Evolutionary conservation across 2,113 vertebrate species (phyloP), one percentile per base, ranked within the genome.

Genomic region (Pseudois nayaur): DNA sequence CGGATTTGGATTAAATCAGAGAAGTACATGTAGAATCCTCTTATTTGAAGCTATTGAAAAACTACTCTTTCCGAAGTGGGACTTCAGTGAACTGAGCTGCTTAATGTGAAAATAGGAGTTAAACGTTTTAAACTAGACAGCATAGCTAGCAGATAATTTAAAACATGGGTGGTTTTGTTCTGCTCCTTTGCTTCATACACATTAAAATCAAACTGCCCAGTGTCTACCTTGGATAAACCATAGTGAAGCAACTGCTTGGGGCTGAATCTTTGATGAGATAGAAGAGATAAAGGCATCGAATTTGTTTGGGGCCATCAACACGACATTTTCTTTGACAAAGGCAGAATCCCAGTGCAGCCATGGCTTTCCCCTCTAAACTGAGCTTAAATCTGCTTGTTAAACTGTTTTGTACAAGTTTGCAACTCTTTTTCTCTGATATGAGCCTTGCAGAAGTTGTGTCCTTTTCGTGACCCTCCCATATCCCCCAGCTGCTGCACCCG

Each of bases 381-480:
- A 88, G 36, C 40, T 64, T 29, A 36, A 5, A 74, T 94, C 74
- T 31, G 48, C 90, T 93, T 67, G 92, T 96, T 96, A 95, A 84
- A 78, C 62, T 50, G 25, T 59, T 62, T 36, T 85, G 23, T 48
- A 60, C 81, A 21, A 55, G 74, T 94, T 84, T 59, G 62, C 85
- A 64, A 29, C 83, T 64, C 85, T 83, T 94, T 23, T 74, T 57
- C 59, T 95, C 36, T 92, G 82, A 93, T 92, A 62, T 81, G 57
- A 64, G 86, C 55, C 86, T 93, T 89, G 78, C 54, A 79, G 62
- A 87, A 97, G 83, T 76, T 81, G 60, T 98, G 93, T 94, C 96
- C 94, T 96, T 93, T 96, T 45, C 11, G 54, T 92, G 96, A 97
- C 96, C 95, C 88, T 93, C 33, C 48, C 2, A 3, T 54, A 78